These are phyloP conservation scores for Drosophila suboccidentalis DNA, from an alignment of 2,888 invertebrate genomes.

Conservation along the genomic window DNA sequence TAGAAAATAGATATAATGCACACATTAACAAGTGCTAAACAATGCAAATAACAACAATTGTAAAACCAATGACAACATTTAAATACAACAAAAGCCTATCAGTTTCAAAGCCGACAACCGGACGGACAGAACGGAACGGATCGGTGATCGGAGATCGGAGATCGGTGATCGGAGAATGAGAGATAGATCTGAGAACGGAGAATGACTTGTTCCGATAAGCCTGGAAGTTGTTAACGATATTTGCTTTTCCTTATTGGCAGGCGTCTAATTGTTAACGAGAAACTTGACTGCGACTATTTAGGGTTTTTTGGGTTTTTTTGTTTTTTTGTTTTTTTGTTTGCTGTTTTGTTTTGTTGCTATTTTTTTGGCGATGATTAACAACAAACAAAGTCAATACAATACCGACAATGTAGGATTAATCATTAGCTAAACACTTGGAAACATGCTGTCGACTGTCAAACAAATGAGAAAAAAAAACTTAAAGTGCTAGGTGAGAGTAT, in stretches of 20 bases:
- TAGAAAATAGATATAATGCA: constrained; percentile 40
- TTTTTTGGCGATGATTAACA: constrained; percentile 65
- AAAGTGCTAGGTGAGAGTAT: constrained; percentile 36
- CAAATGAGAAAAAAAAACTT: constrained; percentile 22
- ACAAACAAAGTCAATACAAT: constrained; percentile 38
- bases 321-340: constrained; percentile 32
- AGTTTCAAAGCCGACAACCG: constrained; percentile 43
- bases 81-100: constrained; percentile 26
- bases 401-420: constrained; percentile 55
- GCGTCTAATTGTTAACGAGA: constrained; percentile 60
- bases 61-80: constrained; percentile 34
- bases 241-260: constrained; percentile 74
- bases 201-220: constrained; percentile 29
- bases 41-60: constrained; percentile 64
- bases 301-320: constrained; percentile 57
- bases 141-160: background rate
- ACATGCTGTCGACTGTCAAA: constrained; percentile 40
- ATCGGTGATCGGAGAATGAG: background rate
- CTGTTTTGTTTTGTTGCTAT: constrained; percentile 1
- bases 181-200: constrained; percentile 13
- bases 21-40: constrained; percentile 52
- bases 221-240: constrained; percentile 52
- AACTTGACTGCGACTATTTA: constrained; percentile 70
- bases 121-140: background rate
- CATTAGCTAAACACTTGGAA: constrained; percentile 53